Evolutionary conservation across 2,797 vertebrate genomes (phyloP).

Genomic region (Hirundo rustica): DNA sequence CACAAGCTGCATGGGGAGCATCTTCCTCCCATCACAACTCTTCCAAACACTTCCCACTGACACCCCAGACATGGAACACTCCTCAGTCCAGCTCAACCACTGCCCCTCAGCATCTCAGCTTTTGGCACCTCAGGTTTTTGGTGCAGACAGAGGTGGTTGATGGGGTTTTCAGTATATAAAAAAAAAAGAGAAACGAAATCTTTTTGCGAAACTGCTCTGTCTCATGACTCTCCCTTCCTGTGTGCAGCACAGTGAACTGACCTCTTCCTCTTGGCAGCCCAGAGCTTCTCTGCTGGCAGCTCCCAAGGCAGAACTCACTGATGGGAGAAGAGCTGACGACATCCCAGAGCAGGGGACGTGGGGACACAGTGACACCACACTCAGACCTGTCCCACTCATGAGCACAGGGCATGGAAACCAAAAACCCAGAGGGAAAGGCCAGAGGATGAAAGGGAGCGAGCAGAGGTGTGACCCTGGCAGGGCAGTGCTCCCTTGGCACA

Average conservation of each 20-base stretch:
- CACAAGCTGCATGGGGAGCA: not conserved
- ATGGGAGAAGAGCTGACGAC: not conserved
- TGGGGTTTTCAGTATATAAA: not conserved
- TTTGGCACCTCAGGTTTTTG: not conserved
- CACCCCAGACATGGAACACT: not conserved
- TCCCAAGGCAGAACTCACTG: fast-evolving
- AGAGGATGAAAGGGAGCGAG: not conserved
- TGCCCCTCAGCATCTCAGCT: not conserved
- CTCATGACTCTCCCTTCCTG: not conserved
- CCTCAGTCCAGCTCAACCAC: not conserved
- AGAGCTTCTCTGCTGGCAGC: not conserved
- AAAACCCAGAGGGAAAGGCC: fast-evolving
- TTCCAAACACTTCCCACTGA: not conserved
- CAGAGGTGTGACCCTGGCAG: not conserved
- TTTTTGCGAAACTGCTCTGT: not conserved
- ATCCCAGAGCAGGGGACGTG: not conserved
- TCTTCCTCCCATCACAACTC: fast-evolving
- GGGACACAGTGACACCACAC: fast-evolving
- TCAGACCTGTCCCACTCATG: fast-evolving
- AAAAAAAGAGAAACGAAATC: not conserved
- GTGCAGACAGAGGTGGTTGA: not conserved
- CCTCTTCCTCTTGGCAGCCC: not conserved
- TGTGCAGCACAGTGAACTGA: not conserved
- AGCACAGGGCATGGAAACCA: not conserved
- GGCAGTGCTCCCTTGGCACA: not conserved